Conservation (phyloP, 2,888 invertebrate genomes). For the Zelleria hepariella region DNA sequence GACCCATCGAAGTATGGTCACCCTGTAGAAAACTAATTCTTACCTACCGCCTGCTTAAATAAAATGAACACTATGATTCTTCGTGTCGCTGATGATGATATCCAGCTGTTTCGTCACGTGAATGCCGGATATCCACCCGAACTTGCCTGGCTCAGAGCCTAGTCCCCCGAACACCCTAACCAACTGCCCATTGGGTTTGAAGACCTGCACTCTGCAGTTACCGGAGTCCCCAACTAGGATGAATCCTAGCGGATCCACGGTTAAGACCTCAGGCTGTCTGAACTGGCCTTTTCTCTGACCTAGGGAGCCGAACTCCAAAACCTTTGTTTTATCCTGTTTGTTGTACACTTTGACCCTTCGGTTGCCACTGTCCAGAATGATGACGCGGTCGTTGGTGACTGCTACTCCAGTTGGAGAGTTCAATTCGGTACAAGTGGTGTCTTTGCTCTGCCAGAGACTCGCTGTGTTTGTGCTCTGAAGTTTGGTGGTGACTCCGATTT, state of each 20-base stretch:
- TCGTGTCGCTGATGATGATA: slow-evolving; percentile 74
- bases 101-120: slow-evolving; percentile 73
- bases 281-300: slow-evolving; percentile 79
- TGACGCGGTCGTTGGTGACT: slow-evolving; percentile 65
- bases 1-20: too few relatives aligned
- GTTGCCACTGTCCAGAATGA: slow-evolving; percentile 80
- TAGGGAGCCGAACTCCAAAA: slow-evolving; percentile 76
- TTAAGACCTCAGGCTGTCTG: slow-evolving; percentile 80
- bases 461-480: slow-evolving; percentile 33
- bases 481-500: slow-evolving; percentile 69
- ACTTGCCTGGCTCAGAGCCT: slow-evolving; percentile 60
- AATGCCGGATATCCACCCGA: slow-evolving; percentile 80
- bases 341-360: slow-evolving; percentile 76
- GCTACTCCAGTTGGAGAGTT: slow-evolving; percentile 82
- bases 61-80: slow-evolving; percentile 63
- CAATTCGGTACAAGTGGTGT: slow-evolving; percentile 66
- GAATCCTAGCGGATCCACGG: slow-evolving; percentile 80
- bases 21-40: too few relatives aligned
- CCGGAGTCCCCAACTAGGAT: slow-evolving; percentile 85
- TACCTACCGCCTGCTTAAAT: slow-evolving; percentile 18
- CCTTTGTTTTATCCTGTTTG: slow-evolving; percentile 61
- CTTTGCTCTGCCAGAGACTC: slow-evolving; percentile 43
- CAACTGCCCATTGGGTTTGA: slow-evolving; percentile 78
- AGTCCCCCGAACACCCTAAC: slow-evolving; percentile 76
- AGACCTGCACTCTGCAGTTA: slow-evolving; percentile 82